phyloP scores from a whole-genome alignment of 2,797 vertebrate genomes.

The Avahi laniger region DNA sequence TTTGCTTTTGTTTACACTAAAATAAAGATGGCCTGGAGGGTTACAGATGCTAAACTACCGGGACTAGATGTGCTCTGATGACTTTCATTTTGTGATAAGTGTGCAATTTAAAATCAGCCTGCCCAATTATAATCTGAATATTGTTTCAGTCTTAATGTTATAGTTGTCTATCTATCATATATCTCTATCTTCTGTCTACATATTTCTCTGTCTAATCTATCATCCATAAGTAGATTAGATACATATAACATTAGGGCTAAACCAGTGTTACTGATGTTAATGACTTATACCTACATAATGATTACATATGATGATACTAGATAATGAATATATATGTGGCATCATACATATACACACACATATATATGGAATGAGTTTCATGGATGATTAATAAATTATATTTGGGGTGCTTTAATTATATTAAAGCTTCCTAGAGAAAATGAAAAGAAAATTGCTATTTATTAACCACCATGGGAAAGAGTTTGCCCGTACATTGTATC shows the following conservation, averaged over 20 bases:
- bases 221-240: background rate
- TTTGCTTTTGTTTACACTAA: slow-evolving; percentile 19
- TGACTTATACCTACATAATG: background rate
- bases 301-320: background rate
- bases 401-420: slow-evolving; percentile 22
- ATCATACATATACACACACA: background rate
- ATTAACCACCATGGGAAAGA: background rate
- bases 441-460: slow-evolving; percentile 26
- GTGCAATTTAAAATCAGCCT: background rate
- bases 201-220: slow-evolving; percentile 3
- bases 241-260: background rate
- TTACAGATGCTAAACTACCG: background rate
- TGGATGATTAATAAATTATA: slow-evolving; percentile 17
- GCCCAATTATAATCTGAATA: background rate
- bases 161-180: background rate
- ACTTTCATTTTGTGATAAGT: background rate
- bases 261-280: background rate
- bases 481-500: background rate
- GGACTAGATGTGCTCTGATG: background rate
- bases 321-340: background rate
- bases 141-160: slow-evolving; percentile 14
- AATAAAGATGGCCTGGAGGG: background rate
- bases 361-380: background rate
- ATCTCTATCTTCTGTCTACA: background rate
- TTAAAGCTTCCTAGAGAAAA: slow-evolving; percentile 50